Percentiles rank a stretch among this genome's conserved stretches.
Conservation (phyloP, 2,113 vertebrate species). For the Gobio gobio region DNA sequence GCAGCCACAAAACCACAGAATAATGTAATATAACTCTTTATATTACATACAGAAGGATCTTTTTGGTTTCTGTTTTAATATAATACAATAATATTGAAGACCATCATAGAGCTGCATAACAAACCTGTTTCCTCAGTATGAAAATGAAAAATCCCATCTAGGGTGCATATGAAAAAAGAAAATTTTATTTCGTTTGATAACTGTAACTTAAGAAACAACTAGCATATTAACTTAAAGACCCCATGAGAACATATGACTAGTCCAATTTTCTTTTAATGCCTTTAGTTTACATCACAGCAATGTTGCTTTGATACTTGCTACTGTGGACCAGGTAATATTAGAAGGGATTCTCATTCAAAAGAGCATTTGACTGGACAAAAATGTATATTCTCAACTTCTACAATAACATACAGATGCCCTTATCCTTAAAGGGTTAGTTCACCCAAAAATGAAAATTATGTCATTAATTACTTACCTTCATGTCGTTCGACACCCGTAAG, state of each 20-base stretch:
- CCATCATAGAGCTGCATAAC: constrained; percentile 58
- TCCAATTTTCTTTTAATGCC: not conserved
- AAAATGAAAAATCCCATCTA: constrained; percentile 72
- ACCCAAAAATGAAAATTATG: too few relatives aligned
- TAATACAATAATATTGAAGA: constrained; percentile 10
- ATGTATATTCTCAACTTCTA: not conserved
- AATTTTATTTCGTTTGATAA: not conserved
- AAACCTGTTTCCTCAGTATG: constrained; percentile 74
- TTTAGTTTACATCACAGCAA: not conserved
- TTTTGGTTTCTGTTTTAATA: constrained; percentile 2
- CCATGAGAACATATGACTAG: not conserved
- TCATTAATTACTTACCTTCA: too few relatives aligned
- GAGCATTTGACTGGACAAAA: not conserved
- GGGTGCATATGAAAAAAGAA: constrained; percentile 53
- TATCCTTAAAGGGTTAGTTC: too few relatives aligned
- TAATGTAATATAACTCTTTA: not conserved
- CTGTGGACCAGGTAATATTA: not conserved
- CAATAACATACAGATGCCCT: not conserved
- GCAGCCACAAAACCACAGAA: not conserved
- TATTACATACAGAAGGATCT: not conserved
- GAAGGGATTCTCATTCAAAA: not conserved
- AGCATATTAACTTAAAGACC: not conserved
- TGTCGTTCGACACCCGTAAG: too few relatives aligned
- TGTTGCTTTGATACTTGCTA: not conserved
- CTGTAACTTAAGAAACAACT: not conserved